phyloP scores from a whole-genome alignment of 1,140 invertebrate genomes.

The Panulirus ornatus region DNA sequence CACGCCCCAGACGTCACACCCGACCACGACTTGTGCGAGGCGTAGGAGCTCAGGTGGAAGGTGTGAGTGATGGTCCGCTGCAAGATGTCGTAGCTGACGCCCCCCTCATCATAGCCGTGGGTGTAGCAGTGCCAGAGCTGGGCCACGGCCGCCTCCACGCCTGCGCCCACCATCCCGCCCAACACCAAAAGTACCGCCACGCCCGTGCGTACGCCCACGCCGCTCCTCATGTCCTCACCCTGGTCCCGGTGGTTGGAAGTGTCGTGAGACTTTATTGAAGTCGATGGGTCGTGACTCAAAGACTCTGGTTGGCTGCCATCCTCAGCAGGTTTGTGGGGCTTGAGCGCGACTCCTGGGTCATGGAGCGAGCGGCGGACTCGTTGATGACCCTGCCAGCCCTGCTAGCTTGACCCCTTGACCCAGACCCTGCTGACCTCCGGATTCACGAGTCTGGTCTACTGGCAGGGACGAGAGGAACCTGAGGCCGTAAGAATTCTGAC shows the following conservation, averaged over 20 bases:
- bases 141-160: conserved; percentile 48
- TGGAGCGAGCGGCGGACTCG: not conserved
- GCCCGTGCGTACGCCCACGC: not conserved
- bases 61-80: conserved; percentile 66
- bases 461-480: not conserved
- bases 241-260: no score
- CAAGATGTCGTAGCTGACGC: conserved; percentile 53
- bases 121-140: conserved; percentile 64
- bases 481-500: not conserved
- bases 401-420: not conserved
- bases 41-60: conserved; percentile 56
- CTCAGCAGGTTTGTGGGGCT: no score
- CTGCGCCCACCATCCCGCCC: conserved; percentile 42
- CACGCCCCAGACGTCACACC: conserved; percentile 53
- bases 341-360: not conserved
- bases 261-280: no score
- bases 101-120: conserved; percentile 59
- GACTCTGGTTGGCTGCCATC: no score
- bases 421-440: not conserved
- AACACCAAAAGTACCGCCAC: conserved; percentile 37
- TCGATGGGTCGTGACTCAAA: no score
- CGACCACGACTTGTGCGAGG: conserved; percentile 44
- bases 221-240: no score
- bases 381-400: not conserved
- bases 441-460: not conserved